phyloP scores from a whole-genome alignment of 2,113 vertebrate genomes.

The Ancistrus triradiatus region DNA sequence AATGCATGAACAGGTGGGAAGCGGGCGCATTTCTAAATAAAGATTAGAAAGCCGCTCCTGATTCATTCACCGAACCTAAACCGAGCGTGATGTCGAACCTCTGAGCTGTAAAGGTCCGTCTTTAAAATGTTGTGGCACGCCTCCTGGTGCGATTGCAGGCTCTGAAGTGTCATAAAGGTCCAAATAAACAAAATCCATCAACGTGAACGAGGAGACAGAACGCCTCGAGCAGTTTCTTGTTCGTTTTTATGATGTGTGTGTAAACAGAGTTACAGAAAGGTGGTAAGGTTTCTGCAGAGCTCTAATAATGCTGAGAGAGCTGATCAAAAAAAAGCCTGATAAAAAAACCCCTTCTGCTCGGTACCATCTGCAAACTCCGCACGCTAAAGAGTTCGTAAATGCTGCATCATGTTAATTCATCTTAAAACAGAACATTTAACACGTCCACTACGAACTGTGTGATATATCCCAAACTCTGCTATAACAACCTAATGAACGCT shows the following conservation, averaged over 20 bases:
- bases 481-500: too few species aligned
- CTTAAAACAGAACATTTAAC: too few species aligned
- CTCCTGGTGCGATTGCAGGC: background rate
- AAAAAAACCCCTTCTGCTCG: constrained; percentile 63
- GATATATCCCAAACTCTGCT: too few species aligned
- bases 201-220: constrained; percentile 38
- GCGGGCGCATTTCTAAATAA: too few species aligned
- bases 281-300: background rate
- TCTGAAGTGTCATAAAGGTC: background rate
- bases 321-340: constrained; percentile 55
- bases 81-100: background rate
- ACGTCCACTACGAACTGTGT: too few species aligned
- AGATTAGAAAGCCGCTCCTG: too few species aligned
- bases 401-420: too few species aligned
- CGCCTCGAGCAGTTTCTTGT: constrained; percentile 22
- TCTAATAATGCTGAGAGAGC: constrained; percentile 14
- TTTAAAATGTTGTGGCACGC: background rate
- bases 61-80: background rate
- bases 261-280: constrained; percentile 43
- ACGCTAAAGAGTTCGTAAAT: too few species aligned
- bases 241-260: constrained; percentile 27
- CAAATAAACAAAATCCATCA: constrained; percentile 22
- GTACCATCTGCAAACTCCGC: constrained; percentile 57
- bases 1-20: too few species aligned
- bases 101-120: background rate